Base-by-base conservation (phyloP, 2,888 invertebrate species). In the Spisula solida region DNA sequence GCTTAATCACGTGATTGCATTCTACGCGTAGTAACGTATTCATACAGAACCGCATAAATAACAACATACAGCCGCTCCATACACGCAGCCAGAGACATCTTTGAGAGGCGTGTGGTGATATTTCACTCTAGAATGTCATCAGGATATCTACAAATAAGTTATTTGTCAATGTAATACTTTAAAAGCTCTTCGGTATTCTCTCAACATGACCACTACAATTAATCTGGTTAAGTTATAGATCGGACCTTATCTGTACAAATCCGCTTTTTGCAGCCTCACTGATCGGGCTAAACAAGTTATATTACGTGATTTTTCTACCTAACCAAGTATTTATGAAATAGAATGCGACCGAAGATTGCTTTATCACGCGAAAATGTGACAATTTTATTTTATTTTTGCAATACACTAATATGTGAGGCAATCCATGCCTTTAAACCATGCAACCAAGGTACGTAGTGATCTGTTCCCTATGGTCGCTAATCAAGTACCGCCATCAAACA, bases 111-210 rank as follows among this genome's bases (percentile, higher is more conserved):
- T 66, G 25, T 25, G 8, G 25, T 25, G 60, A 66, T 66, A 66
- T 66, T 66, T 66, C 60, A 66, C 60, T 56, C 56, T 6, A 20
- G 56, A 56, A 20, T 56, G 56, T 56, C 56, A 56, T 6, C n/a
- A n/a, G n/a, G 25, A 66, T 8, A n/a, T 66, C n/a, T 25, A 25
- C 25, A 66, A 25, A 66, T 66, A 25, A 66, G 60, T n/a, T 66
- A 66, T 66, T 66, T 66, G 60, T 66, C 60, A 66, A 66, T 66
- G 60, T 66, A 66, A 66, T 66, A 25, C 60, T 66, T 66, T 66
- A 66, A 66, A 66, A 66, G 25, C 60, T 66, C n/a, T 25, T 66
- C 25, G 60, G 41, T 5, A 66, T 66, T 25, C 60, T 25, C 60
- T 66, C 60, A 20, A 66, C 25, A 25, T 66, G 60, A 66, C 10